These are phyloP conservation scores for Morus bassanus DNA, from an alignment of 2,797 vertebrate species.

Conservation along the genomic window DNA sequence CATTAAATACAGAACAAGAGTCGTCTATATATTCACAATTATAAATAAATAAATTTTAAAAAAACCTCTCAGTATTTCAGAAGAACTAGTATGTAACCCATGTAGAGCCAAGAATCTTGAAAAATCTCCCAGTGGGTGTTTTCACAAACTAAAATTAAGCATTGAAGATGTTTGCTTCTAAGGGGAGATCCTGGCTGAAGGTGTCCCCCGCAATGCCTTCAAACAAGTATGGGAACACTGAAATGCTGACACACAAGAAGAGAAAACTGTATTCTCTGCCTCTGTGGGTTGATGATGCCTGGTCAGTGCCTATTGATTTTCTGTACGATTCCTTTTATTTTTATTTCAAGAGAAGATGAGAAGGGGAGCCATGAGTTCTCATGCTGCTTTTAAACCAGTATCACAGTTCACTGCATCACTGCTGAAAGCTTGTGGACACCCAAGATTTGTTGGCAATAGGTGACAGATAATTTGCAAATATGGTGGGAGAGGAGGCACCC, in stretches of 20 bases:
- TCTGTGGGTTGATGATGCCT: background rate
- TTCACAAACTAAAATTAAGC: background rate
- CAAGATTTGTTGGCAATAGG: background rate
- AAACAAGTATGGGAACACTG: background rate
- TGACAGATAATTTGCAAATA: background rate
- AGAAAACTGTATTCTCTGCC: background rate
- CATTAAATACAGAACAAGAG: background rate
- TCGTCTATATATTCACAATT: background rate
- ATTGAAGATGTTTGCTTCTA: background rate
- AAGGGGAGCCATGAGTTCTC: background rate
- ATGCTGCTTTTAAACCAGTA: background rate
- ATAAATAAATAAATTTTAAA: background rate
- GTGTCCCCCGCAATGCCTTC: background rate
- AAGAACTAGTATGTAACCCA: background rate
- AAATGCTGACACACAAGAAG: background rate
- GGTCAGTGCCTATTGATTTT: background rate
- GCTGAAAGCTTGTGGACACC: background rate
- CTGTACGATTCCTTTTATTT: background rate
- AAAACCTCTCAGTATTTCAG: background rate
- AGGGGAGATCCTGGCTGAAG: background rate
- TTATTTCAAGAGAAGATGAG: background rate
- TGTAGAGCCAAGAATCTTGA: background rate
- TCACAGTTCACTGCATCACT: background rate
- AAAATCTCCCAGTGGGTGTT: background rate
- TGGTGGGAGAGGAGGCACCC: background rate